Evolutionary conservation across 2,888 invertebrate species (phyloP), one percentile per base, ranked within the genome.

Genomic region (Brachynemurus nebulosus): DNA sequence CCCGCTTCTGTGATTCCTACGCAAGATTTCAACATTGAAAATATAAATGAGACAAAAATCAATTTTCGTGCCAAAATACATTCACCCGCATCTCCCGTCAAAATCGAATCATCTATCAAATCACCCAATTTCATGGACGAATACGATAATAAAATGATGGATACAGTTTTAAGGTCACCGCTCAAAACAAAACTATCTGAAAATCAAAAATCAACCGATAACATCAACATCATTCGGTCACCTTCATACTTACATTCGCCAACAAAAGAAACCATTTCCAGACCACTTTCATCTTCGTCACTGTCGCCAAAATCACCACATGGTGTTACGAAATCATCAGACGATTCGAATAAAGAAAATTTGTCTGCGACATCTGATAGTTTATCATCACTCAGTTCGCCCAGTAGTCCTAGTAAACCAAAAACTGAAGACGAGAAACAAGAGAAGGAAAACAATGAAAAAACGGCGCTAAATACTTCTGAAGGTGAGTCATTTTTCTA

Each of bases 391-490:
- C 52, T 65, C 16, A 65, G 65, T 53, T 64, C 65, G 25, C 64
- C 65, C 1, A 65, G 63, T 44, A 66, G 66, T 53, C 65, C 71
- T 2, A 67, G 67, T 23, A 64, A 66, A 2, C 63, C 63, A 14
- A 62, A 64, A 44, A 66, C 66, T 1, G 66, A 66, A 52, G 66
- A 67, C 46, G 66, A 67, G 47, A 73, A 73, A 52, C 72, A 73
- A 55, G 72, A 73, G 52, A 66, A 69, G 41, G 72, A 73, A 56
- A 64, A 66, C 45, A 72, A 70, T 45, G 72, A 72, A 58, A 73
- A 73, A 56, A 36, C 45, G 30, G 38, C 42, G 14, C 40, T 42
- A 44, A 47, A 43, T 54, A 62, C 61, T 49, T 56, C 55, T 48
- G 63, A 62, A 54, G 63, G 65, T 65, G 45, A 61, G 62, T 57